These are phyloP conservation scores for Phoxinus phoxinus DNA, from an alignment of 2,113 vertebrate species.

Conservation along the genomic window DNA sequence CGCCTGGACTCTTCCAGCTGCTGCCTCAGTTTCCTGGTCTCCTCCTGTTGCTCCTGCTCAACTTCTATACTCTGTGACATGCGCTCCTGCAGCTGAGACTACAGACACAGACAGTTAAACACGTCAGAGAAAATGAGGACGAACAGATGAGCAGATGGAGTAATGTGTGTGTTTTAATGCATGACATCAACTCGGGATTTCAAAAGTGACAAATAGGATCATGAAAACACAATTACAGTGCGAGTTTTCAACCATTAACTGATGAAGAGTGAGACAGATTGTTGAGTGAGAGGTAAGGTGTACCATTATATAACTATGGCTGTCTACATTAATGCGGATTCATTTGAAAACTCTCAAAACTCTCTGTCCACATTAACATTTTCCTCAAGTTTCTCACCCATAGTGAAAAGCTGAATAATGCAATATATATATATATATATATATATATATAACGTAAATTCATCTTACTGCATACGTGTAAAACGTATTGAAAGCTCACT, in stretches of 20 bases:
- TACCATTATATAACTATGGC: neutral
- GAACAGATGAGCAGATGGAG: neutral
- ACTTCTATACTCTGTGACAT: constrained; percentile 70
- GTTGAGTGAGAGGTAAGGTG: neutral
- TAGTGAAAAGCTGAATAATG: no score
- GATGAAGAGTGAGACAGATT: neutral
- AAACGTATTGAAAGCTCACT: no score
- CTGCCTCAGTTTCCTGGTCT: constrained; percentile 78
- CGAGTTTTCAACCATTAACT: neutral
- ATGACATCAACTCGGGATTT: neutral
- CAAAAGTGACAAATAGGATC: neutral
- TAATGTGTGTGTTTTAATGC: neutral
- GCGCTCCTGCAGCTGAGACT: constrained; percentile 70
- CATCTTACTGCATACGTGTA: no score
- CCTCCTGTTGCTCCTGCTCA: constrained; percentile 77
- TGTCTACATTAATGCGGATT: no score
- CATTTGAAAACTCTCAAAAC: no score
- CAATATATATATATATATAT: no score
- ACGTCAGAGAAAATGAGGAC: neutral
- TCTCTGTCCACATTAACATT: no score
- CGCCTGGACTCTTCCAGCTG: constrained; percentile 82
- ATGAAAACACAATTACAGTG: neutral
- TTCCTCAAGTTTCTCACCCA: no score
- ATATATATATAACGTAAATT: no score
- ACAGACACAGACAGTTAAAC: neutral